Percentiles rank a stretch among this genome's conserved stretches.
phyloP scores from a whole-genome alignment of 2,113 vertebrate species.

The Ophthalmolycus amberensis region DNA sequence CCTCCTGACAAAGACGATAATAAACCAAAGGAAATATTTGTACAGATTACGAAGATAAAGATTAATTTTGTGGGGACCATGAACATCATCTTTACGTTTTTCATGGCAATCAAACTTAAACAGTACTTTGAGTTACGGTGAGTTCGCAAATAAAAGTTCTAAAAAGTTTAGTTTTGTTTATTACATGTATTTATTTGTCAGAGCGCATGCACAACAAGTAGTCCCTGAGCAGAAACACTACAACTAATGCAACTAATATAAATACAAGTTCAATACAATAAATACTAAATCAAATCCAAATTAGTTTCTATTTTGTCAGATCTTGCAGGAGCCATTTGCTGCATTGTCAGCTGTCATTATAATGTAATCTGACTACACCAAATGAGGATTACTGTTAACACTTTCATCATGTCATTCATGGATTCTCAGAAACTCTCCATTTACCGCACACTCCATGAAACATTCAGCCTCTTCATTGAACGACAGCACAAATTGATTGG shows the following conservation, averaged over 20 bases:
- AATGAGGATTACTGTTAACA: neutral
- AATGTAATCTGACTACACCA: slow-evolving; percentile 7
- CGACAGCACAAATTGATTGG: slow-evolving; percentile 10
- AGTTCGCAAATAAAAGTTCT: neutral
- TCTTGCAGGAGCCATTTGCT: neutral
- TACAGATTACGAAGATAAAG: neutral
- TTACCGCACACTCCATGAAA: slow-evolving; percentile 25
- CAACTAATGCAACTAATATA: no score
- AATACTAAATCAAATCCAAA: neutral
- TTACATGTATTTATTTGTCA: neutral
- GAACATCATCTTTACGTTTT: neutral
- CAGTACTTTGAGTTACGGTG: neutral
- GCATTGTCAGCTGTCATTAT: neutral
- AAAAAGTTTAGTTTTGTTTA: neutral
- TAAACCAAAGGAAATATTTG: neutral
- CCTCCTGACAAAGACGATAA: neutral
- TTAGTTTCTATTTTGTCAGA: neutral
- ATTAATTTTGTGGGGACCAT: neutral
- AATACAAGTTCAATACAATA: no score
- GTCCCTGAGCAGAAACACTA: no score
- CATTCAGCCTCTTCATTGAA: slow-evolving; percentile 23
- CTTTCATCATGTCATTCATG: slow-evolving; percentile 16
- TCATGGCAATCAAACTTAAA: no score
- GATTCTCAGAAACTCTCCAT: slow-evolving; percentile 35
- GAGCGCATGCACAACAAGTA: neutral